Base-by-base conservation (phyloP, 1,140 invertebrate species). In the Cryptotermes secundus region DNA sequence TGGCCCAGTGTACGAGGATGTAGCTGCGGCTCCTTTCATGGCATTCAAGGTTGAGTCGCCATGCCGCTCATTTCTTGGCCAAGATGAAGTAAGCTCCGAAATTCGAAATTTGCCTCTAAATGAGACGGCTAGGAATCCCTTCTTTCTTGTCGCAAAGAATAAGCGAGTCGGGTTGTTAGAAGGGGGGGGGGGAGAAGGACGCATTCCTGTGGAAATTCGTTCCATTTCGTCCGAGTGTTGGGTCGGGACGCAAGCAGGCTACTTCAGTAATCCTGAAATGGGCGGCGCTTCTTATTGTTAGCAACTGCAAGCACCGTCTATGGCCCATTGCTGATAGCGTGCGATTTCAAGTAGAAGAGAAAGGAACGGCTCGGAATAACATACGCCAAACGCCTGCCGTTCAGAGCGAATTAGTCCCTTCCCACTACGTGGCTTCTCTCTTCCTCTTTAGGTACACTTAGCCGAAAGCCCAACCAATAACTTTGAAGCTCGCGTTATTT, bases 401-500 rank as follows among this genome's bases (percentile, higher is more conserved):
- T 42, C 72, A 83, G 36, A 59, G 35, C 19, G 36, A 83, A 83
- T 83, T 83, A 79, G 34, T 45, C 35, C 10, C 80, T 35, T 81
- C 80, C 80, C 9, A 31, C 26, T 72, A 26, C 34, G 35, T 34
- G 34, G 9, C 80, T 45, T 14, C 26, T 72, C 59, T 72, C 59
- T 72, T 31, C 59, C n/a, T 31, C n/a, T 3, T n/a, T 49, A 49
- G 12, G 45, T 49, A 14, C 22, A 49, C 45, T 49, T 49, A 31
- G 59, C 31, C 59, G 26, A 72, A 72, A 72, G 31, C 26, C 59
- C 59, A 59, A 35, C 82, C 82, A 83, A 83, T 80, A 83, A 83
- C 82, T 83, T 65, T 72, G 45, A 10, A 31, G 80, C 12, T 45
- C 82, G 82, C 45, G 31, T 83, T 83, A 83, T 83, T 83, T 83